Evolutionary conservation across 2,797 vertebrate species (phyloP).

Genomic region (Triplophysa yarkandensis): DNA sequence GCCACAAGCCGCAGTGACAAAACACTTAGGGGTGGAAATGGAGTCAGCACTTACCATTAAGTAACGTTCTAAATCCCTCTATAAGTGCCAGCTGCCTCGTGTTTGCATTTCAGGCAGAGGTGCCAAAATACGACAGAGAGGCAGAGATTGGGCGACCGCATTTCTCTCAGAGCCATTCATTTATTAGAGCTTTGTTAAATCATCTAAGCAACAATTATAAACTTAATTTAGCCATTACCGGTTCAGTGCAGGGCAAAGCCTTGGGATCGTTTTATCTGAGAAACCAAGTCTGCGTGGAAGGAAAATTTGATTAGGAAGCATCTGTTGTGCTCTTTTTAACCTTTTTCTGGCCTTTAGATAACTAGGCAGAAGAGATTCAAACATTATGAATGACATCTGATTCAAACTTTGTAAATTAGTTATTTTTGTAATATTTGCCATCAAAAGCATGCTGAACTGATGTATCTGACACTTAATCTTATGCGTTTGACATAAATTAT

Average conservation of each 20-base stretch:
- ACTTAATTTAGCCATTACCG: constrained; percentile 49
- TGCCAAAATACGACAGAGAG: constrained; percentile 45
- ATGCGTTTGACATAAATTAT: neutral
- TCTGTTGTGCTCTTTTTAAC: constrained; percentile 10
- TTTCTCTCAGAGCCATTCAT: constrained; percentile 43
- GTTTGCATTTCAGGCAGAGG: constrained; percentile 37
- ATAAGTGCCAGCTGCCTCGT: constrained; percentile 37
- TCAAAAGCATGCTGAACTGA: neutral
- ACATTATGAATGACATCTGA: no score
- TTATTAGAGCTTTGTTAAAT: constrained; percentile 48
- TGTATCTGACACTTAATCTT: neutral
- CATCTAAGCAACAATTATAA: constrained; percentile 49
- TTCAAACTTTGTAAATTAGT: neutral
- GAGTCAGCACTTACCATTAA: constrained; percentile 50
- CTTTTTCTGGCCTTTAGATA: neutral
- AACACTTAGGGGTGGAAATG: constrained; percentile 41
- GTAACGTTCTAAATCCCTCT: constrained; percentile 35
- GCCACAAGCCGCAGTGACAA: constrained; percentile 36
- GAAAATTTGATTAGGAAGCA: constrained; percentile 28
- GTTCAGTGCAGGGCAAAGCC: constrained; percentile 20
- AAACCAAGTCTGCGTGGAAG: constrained; percentile 3
- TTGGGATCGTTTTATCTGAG: constrained; percentile 21
- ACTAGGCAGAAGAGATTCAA: neutral
- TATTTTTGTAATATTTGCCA: neutral
- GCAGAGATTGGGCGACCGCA: constrained; percentile 20